Evolutionary conservation across 1,140 invertebrate species (phyloP), one percentile per base, ranked within the genome.

Genomic region (Homalodisca vitripennis): DNA sequence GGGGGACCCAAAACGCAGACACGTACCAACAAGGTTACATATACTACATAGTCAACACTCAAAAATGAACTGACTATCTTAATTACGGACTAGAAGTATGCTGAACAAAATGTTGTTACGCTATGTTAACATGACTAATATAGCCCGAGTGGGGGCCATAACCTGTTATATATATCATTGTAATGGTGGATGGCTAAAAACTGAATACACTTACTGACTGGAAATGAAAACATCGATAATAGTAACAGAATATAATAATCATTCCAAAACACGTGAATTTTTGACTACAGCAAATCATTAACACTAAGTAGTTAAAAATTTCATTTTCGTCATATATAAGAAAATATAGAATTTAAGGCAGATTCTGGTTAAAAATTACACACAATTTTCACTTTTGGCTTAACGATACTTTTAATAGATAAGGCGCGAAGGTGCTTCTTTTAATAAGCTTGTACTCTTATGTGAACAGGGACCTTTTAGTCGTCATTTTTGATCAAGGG

Each of bases 391-490:
- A 78, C 75, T 80, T 81, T 80, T 81, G 79, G 72, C 76, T 73
- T 72, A 77, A 71, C 67, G 57, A 73, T 75, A 75, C 79, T 79
- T 82, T 79, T 79, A 80, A 82, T 81, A 82, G 85, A 86, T 87
- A 87, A 87, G 85, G 85, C 85, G 85, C 85, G 84, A 85, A 87
- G 85, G 85, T 87, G 85, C 85, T 86, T 86, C 71, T 71, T 71
- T 83, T 85, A 87, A 84, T 85, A 86, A 86, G 85, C 85, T 87
- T 87, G 85, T 87, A 87, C 85, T 87, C 86, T 86, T 85, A 81
- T 86, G 85, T 86, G 85, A 85, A 68, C 53, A 70, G 71, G 71
- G 71, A 75, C 71, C 73, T 74, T 76, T 73, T 73, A 70, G 72
- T 72, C 13, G 34, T 60, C 32, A n/a, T 69, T 74, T 74, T 74